Conservation (phyloP, 2,797 vertebrate species). For the Cygnus olor region DNA sequence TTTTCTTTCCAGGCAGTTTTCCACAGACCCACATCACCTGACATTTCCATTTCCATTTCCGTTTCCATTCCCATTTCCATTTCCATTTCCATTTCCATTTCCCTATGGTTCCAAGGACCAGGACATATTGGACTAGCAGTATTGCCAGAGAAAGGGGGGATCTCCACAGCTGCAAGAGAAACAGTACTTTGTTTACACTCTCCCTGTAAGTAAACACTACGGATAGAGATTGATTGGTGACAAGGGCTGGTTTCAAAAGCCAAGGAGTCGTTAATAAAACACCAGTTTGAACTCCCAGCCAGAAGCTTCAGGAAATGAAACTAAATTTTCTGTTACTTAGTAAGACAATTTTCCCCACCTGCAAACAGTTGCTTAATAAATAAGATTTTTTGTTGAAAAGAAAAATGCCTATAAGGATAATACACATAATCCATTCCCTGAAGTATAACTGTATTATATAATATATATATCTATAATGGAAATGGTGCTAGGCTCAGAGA, state of each 20-base stretch:
- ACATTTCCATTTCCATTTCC: background rate
- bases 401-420: background rate
- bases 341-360: background rate
- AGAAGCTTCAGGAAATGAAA: background rate
- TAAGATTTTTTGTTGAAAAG: background rate
- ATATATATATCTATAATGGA: background rate
- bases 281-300: background rate
- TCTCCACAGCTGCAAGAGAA: background rate
- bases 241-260: background rate
- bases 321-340: background rate
- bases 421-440: background rate
- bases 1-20: background rate
- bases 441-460: background rate
- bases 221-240: background rate
- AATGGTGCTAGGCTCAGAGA: background rate
- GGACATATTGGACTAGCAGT: background rate
- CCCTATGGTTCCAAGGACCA: background rate
- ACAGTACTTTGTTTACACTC: rapidly evolving
- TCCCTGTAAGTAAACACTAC: background rate
- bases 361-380: background rate
- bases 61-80: background rate
- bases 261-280: background rate
- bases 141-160: background rate
- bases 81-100: background rate
- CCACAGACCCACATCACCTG: background rate